Evolutionary conservation across 2,113 vertebrate genomes (phyloP).

Genomic region (Fukomys damarensis): DNA sequence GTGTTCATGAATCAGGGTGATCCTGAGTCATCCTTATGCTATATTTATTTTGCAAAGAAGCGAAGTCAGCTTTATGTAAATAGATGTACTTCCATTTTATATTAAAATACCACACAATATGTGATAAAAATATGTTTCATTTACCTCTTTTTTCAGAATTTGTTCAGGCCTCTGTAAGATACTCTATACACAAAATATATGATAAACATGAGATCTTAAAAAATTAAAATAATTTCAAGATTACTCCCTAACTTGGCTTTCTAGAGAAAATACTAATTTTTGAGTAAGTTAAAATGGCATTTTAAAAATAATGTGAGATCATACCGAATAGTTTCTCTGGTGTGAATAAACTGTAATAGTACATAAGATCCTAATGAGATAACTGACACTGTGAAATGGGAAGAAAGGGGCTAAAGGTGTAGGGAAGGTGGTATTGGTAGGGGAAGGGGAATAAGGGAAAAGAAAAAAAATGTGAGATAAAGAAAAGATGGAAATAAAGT

Average conservation of each 20-base stretch:
- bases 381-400: too few relatives aligned
- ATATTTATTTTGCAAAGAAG: slow-evolving; percentile 58
- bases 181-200: slow-evolving; percentile 12
- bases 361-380: too few relatives aligned
- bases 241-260: background rate
- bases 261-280: background rate
- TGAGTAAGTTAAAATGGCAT: background rate
- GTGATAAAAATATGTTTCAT: slow-evolving; percentile 3
- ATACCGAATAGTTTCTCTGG: too few relatives aligned
- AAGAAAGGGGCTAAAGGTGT: too few relatives aligned
- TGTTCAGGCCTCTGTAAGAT: background rate
- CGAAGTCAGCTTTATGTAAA: slow-evolving; percentile 57
- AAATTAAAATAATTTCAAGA: background rate
- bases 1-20: slow-evolving; percentile 35
- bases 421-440: too few relatives aligned
- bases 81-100: slow-evolving; percentile 31
- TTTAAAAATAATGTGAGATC: slow-evolving; percentile 17
- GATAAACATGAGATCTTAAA: background rate
- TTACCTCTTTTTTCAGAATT: background rate
- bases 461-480: too few relatives aligned
- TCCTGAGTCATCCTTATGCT: slow-evolving; percentile 32
- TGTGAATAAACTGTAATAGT: too few relatives aligned
- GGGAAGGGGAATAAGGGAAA: too few relatives aligned
- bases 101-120: slow-evolving; percentile 25
- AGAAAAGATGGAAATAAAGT: too few relatives aligned